Base-by-base conservation (phyloP, 2,888 invertebrate genomes). In the Volucella inflata region DNA sequence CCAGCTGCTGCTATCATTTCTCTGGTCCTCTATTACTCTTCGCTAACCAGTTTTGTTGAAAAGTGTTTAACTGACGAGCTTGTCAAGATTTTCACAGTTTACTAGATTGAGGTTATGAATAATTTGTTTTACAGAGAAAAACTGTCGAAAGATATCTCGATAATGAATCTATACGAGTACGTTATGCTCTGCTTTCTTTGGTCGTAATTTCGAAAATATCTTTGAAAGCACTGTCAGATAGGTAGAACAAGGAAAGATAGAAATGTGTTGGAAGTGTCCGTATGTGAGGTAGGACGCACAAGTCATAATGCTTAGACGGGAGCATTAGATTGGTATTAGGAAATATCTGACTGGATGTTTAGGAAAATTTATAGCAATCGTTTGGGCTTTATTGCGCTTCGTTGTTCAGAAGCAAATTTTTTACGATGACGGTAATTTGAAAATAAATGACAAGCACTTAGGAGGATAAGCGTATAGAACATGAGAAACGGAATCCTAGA, bases 41-140 rank as follows among this genome's bases (percentile, higher is more conserved):
- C 17, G 51, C 16, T 17, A 60, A 38, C 6, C 42, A 11, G 21
- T 17, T 46, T 44, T 30, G 36, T 38, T 64, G 36, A 59, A 40
- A 74, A 68, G 79, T 80, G 74, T 80, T 68, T 57, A 75, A 80
- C 48, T 80, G 65, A 53, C 48, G 55, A 53, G 65, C 46, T 60
- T 79, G 72, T 80, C 55, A 55, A 57, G 68, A 75, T 75, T 62
- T 70, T 55, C 77, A 77, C 74, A 70, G 65, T 67, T 79, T 53
- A 59, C 59, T 59, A 59, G 50, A 75, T 75, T 75, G 64, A 75
- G 62, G 68, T 75, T 68, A 75, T 75, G 68, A 75, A 75, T 75
- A 81, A 81, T 81, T 81, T 75, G 75, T 50, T 40, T 14, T 11
- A 38, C 40, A 64, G 44, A 53, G 48, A 8, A 44, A 55, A 67